These are phyloP conservation scores for Hirundichthys speculiger DNA, from an alignment of 2,113 vertebrate species.

Conservation along the genomic window DNA sequence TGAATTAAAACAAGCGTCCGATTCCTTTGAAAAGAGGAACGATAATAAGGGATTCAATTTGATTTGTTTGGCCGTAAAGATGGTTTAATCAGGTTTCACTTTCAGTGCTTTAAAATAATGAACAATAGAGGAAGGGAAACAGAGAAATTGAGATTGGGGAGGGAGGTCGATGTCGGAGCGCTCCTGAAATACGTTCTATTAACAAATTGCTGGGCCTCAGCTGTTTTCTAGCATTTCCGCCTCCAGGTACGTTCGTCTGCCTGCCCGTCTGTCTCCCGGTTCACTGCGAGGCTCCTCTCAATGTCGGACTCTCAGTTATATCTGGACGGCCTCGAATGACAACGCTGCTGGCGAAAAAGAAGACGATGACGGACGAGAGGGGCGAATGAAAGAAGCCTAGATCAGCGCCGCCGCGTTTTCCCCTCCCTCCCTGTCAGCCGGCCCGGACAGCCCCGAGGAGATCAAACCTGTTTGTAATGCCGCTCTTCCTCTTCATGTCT, in stretches of 20 bases:
- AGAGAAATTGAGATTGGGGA: conserved; percentile 14
- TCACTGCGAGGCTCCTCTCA: conserved; percentile 55
- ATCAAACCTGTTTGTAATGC: conserved; percentile 77
- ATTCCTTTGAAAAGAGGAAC: conserved; percentile 37
- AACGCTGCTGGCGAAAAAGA: conserved; percentile 65
- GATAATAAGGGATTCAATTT: conserved; percentile 55
- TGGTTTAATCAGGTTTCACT: conserved; percentile 32
- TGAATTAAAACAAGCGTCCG: conserved; percentile 60
- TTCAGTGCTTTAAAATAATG: conserved; percentile 36
- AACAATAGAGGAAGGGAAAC: conserved; percentile 36
- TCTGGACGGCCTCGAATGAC: conserved; percentile 72
- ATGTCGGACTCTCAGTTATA: conserved; percentile 59
- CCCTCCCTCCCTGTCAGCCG: conserved; percentile 63
- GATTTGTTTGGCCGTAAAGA: conserved; percentile 53
- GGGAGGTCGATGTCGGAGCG: conserved; percentile 31
- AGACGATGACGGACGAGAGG: conserved; percentile 56
- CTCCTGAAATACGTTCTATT: conserved; percentile 60
- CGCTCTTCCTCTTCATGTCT: conserved; percentile 67
- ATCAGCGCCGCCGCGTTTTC: conserved; percentile 31
- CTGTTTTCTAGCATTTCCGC: conserved; percentile 64
- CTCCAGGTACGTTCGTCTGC: conserved; percentile 70
- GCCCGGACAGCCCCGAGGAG: conserved; percentile 69
- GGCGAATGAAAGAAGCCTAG: conserved; percentile 60
- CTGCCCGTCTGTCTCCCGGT: conserved; percentile 53
- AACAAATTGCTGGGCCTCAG: conserved; percentile 73